These are phyloP conservation scores for Callyntrura sp. DNA, from an alignment of 2,888 invertebrate species.

Conservation along the genomic window DNA sequence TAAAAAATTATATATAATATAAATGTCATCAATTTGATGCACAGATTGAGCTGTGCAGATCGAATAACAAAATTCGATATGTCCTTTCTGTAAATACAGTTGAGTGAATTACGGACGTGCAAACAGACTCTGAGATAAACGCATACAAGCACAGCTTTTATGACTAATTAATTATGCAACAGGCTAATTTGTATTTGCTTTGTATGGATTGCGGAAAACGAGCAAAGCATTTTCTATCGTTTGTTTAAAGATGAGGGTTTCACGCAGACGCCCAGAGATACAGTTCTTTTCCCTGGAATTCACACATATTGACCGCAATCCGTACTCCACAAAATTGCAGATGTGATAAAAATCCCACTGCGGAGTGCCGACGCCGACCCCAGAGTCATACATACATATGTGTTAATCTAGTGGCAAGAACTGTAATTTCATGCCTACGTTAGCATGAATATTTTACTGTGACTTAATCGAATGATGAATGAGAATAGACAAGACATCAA, in stretches of 20 bases:
- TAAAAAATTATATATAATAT: too few species aligned
- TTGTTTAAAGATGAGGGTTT: background rate
- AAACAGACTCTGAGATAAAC: too few species aligned
- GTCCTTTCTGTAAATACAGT: too few species aligned
- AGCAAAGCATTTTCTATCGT: background rate
- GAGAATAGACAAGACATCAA: background rate
- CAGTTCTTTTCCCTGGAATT: conserved; percentile 11
- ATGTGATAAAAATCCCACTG: background rate
- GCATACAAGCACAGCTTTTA: too few species aligned
- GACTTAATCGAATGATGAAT: background rate
- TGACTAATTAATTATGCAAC: too few species aligned
- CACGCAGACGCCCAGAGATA: background rate
- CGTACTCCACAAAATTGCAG: background rate
- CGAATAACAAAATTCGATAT: too few species aligned
- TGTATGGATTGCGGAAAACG: background rate
- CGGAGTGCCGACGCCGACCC: background rate
- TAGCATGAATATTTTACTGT: background rate
- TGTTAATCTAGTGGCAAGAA: background rate
- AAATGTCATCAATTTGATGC: too few species aligned
- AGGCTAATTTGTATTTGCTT: too few species aligned
- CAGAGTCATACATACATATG: background rate
- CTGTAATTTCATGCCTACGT: conserved; percentile 1
- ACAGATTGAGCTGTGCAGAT: too few species aligned
- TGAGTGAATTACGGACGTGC: too few species aligned
- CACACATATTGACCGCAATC: background rate